Conservation (phyloP, 1,140 invertebrate species). For the Bombus difficillimus region DNA sequence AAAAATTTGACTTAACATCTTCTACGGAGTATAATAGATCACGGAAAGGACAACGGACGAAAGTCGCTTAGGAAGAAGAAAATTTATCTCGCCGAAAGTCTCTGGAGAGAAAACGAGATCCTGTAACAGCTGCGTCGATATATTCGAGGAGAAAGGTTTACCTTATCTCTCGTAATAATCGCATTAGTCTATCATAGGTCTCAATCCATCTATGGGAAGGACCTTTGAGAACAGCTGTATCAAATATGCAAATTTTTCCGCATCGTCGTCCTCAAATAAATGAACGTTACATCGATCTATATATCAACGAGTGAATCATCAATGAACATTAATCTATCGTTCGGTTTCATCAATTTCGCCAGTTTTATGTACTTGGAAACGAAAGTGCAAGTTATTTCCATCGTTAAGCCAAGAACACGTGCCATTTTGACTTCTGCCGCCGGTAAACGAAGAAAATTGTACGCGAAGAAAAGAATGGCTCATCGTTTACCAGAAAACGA, state of each 20-base stretch:
- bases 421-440: neutral
- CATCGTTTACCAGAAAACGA: neutral
- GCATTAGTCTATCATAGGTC: slow-evolving; percentile 16
- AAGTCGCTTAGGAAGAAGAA: slow-evolving; percentile 14
- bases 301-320: neutral
- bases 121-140: slow-evolving; percentile 37
- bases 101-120: slow-evolving; percentile 10
- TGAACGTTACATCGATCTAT: neutral
- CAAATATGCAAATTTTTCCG: neutral
- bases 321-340: neutral
- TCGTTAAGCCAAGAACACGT: neutral
- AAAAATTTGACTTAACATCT: slow-evolving; percentile 15
- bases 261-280: too few relatives aligned
- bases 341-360: neutral
- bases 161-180: slow-evolving; percentile 4
- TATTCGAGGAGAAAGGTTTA: neutral
- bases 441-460: neutral
- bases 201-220: neutral
- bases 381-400: neutral
- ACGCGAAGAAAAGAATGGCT: too few relatives aligned
- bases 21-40: slow-evolving; percentile 8
- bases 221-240: neutral
- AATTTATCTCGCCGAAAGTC: slow-evolving; percentile 21
- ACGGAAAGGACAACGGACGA: neutral
- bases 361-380: neutral